Percentiles rank a stretch among this genome's conserved stretches.
Evolutionary conservation across 2,797 vertebrate genomes (phyloP).

Genomic region (Danio kyathit): DNA sequence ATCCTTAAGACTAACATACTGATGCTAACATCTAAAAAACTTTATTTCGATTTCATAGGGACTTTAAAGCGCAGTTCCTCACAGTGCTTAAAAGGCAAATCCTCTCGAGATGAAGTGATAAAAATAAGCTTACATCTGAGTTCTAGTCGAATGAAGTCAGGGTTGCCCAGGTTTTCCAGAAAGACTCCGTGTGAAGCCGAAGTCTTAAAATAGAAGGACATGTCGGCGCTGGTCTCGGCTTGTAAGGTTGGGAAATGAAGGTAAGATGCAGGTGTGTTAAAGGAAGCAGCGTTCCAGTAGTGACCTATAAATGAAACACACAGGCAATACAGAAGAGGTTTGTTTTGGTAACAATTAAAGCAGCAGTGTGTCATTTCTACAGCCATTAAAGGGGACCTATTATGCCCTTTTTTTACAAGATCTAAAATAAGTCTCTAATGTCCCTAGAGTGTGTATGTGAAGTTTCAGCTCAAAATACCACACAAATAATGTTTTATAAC

Average conservation of each 20-base stretch:
- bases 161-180: constrained; percentile 90
- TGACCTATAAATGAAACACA: constrained; percentile 76
- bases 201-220: constrained; percentile 98
- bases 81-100: not conserved
- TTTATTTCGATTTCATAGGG: no score
- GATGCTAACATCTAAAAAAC: no score
- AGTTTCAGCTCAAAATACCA: no score
- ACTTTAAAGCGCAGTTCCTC: not conserved
- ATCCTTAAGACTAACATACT: no score
- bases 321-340: not conserved
- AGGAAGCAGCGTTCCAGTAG: constrained; percentile 94
- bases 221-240: constrained; percentile 91
- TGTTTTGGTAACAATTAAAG: not conserved
- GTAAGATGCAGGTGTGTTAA: constrained; percentile 89
- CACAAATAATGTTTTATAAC: no score
- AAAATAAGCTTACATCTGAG: constrained; percentile 85
- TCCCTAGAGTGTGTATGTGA: no score
- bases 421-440: no score
- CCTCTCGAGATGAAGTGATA: not conserved
- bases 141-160: constrained; percentile 90
- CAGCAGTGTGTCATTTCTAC: not conserved
- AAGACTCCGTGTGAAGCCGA: constrained; percentile 91
- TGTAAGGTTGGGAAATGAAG: constrained; percentile 92
- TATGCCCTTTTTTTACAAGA: no score
- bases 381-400: no score